A percentile compares a stretch with the other conserved stretches of the same genome.
These are phyloP conservation scores for Ceratoteleas bidentatus DNA, from an alignment of 1,140 invertebrate genomes.

Conservation along the genomic window DNA sequence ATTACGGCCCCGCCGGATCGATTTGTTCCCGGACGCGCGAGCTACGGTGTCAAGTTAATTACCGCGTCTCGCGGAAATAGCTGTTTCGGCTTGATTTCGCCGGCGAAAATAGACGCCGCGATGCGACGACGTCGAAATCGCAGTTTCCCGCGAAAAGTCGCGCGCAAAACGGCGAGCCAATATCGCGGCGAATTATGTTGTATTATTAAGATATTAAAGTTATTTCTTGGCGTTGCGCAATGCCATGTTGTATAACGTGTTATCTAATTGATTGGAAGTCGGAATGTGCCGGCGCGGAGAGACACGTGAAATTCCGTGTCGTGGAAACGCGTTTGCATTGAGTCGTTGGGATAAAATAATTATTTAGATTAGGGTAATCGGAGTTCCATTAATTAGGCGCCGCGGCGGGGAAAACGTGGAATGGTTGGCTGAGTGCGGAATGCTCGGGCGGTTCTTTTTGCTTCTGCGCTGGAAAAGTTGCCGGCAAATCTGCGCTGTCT, in stretches of 20 bases:
- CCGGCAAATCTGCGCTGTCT: too few relatives aligned
- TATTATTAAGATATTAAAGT: constrained; percentile 29
- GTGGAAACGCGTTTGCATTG: neutral
- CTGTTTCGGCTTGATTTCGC: neutral
- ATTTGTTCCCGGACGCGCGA: constrained; percentile 2
- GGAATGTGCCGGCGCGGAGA: neutral
- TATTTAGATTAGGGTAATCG: too few relatives aligned
- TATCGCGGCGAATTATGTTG: constrained; percentile 7
- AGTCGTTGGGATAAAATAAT: neutral
- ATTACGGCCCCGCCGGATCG: constrained; percentile 13
- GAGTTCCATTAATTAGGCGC: too few relatives aligned
- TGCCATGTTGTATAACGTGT: constrained; percentile 5
- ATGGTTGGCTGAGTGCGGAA: too few relatives aligned
- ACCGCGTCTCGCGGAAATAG: neutral
- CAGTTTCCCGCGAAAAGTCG: too few relatives aligned
- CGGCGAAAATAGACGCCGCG: neutral
- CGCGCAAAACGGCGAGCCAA: neutral
- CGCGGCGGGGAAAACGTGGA: too few relatives aligned
- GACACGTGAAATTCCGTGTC: neutral
- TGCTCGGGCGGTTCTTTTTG: too few relatives aligned
- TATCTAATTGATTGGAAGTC: constrained; percentile 11
- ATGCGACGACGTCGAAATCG: neutral
- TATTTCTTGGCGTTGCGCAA: constrained; percentile 14
- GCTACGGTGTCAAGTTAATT: constrained; percentile 7
- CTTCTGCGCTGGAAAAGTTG: too few relatives aligned